Conservation (phyloP, 2,888 invertebrate species). For the Volucella inflata region DNA sequence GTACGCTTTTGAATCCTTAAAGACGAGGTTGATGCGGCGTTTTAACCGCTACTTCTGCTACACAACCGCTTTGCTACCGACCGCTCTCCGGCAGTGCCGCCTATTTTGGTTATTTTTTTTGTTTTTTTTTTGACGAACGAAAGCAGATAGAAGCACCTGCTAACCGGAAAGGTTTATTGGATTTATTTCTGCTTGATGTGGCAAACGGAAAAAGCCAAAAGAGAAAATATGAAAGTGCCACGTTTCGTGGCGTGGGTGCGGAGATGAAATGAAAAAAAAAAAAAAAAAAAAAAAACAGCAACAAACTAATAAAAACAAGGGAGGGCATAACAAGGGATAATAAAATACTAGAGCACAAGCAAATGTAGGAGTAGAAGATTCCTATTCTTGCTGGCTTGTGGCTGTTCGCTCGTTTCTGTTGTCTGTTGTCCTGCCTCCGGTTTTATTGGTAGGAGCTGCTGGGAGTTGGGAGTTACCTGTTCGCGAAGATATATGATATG, state of each 20-base stretch:
- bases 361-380: constrained; percentile 24
- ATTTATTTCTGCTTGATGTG: constrained; percentile 63
- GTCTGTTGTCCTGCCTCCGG: constrained; percentile 1
- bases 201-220: constrained; percentile 3
- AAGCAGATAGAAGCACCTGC: constrained; percentile 66
- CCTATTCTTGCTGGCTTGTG: constrained; percentile 10
- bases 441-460: constrained; percentile 71
- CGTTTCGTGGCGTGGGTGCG: not conserved
- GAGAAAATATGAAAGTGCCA: not conserved
- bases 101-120: too few relatives aligned
- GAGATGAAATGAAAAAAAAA: not conserved
- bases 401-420: constrained; percentile 1
- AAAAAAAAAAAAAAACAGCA: constrained; percentile 26
- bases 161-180: constrained; percentile 75
- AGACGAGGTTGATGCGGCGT: constrained; percentile 7
- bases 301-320: constrained; percentile 70
- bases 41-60: not conserved
- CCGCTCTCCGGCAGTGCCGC: too few relatives aligned
- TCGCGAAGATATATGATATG: constrained; percentile 66
- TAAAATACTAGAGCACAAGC: constrained; percentile 49
- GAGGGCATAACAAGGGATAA: constrained; percentile 58
- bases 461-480: constrained; percentile 62
- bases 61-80: not conserved
- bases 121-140: constrained; percentile 36
- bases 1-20: constrained; percentile 41